A percentile compares a stretch with the other conserved stretches of the same genome.
These are phyloP conservation scores for Thrips palmi DNA, from an alignment of 1,140 invertebrate species.

Conservation along the genomic window DNA sequence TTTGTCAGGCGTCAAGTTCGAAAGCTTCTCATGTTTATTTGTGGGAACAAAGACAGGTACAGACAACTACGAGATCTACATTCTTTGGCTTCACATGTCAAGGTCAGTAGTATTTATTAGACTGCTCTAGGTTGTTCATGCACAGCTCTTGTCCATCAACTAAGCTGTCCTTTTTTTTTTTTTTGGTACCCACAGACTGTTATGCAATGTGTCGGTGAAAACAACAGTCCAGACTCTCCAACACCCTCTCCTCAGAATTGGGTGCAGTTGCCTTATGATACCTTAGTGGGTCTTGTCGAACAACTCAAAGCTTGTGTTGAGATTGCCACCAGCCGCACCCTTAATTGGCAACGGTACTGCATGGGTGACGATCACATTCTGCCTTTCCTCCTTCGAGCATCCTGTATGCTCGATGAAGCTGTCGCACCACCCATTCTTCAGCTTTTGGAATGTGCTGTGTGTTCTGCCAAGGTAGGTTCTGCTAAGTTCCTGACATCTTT, in stretches of 20 bases:
- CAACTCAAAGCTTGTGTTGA: slow-evolving; percentile 88
- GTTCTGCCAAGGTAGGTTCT: slow-evolving; percentile 23
- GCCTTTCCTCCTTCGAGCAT: slow-evolving; percentile 56
- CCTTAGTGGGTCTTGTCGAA: slow-evolving; percentile 80
- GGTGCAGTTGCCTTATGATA: slow-evolving; percentile 60
- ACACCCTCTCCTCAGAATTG: slow-evolving; percentile 21
- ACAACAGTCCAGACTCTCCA: too few species aligned
- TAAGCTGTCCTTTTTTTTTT: too few species aligned
- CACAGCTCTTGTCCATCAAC: too few species aligned
- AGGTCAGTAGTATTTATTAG: slow-evolving; percentile 25
- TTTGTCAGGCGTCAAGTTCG: slow-evolving; percentile 61
- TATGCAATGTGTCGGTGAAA: too few species aligned
- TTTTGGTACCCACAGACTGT: too few species aligned
- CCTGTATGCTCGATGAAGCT: slow-evolving; percentile 77
- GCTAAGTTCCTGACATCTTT: too few species aligned
- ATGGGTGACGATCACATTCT: slow-evolving; percentile 51
- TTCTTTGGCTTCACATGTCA: slow-evolving; percentile 64
- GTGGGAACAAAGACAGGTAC: slow-evolving; percentile 91
- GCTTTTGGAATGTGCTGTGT: slow-evolving; percentile 71
- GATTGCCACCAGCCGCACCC: slow-evolving; percentile 72
- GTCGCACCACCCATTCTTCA: slow-evolving; percentile 82
- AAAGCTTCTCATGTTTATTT: slow-evolving; percentile 81
- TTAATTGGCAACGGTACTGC: slow-evolving; percentile 92
- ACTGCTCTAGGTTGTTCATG: background rate
- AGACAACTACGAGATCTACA: slow-evolving; percentile 83